Conservation (phyloP, 2,888 invertebrate genomes). For the Catocala fraxini region DNA sequence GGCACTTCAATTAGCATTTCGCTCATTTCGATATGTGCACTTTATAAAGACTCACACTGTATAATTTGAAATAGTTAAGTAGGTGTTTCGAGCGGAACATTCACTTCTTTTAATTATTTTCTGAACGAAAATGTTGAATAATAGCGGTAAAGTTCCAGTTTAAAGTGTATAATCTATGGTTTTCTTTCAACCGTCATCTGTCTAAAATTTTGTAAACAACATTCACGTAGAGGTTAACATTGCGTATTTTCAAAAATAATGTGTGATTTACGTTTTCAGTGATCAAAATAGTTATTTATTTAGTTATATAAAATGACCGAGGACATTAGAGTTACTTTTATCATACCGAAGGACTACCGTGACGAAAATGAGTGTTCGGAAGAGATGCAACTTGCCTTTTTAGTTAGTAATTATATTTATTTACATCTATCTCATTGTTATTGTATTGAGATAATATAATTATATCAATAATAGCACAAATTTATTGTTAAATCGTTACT, state of each 20-base stretch:
- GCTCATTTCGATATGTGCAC: too few relatives aligned
- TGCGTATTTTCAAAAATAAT: conserved; percentile 18
- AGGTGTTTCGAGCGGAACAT: too few relatives aligned
- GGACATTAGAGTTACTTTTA: conserved; percentile 83
- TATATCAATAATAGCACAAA: too few relatives aligned
- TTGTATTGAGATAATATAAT: too few relatives aligned
- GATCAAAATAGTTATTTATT: background rate
- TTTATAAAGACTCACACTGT: too few relatives aligned
- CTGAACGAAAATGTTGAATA: background rate
- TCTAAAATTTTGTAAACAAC: conserved; percentile 50
- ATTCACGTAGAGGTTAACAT: conserved; percentile 35
- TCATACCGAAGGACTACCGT: conserved; percentile 81
- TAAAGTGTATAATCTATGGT: too few relatives aligned
- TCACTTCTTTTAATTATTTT: background rate
- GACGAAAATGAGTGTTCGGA: conserved; percentile 86
- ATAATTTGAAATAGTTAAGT: too few relatives aligned
- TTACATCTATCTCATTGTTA: background rate
- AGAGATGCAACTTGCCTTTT: conserved; percentile 88
- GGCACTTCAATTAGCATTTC: too few relatives aligned
- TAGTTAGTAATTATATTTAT: conserved; percentile 71
- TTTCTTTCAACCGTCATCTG: conserved; percentile 20
- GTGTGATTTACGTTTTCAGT: conserved; percentile 5
- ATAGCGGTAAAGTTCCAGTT: conserved; percentile 23
- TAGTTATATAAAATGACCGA: conserved; percentile 64
- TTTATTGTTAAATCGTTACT: too few relatives aligned